These are phyloP conservation scores for Daptonema setosum DNA, from an alignment of 2,888 invertebrate species.

Conservation along the genomic window DNA sequence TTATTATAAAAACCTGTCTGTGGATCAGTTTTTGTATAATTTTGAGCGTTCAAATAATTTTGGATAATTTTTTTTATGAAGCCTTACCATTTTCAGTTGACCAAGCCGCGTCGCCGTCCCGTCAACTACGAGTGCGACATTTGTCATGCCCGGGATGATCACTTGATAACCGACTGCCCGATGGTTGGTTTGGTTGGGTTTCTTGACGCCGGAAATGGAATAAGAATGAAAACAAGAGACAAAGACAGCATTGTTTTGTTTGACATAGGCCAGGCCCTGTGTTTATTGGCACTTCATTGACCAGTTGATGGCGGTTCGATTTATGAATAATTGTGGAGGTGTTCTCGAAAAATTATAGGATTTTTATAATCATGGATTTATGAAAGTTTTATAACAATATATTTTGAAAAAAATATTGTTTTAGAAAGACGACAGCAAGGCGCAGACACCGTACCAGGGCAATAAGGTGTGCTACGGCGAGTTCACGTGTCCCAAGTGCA, in stretches of 20 bases:
- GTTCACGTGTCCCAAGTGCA: slow-evolving; percentile 17
- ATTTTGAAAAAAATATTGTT: slow-evolving; percentile 4
- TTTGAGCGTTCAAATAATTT: no score
- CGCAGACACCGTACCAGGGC: slow-evolving; percentile 26
- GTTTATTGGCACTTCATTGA: no score
- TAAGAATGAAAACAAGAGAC: no score
- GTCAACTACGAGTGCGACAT: slow-evolving; percentile 24
- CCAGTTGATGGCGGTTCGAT: no score
- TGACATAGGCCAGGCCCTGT: no score
- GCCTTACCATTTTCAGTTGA: background rate
- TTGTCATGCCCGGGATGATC: slow-evolving; percentile 19
- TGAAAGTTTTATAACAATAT: background rate
- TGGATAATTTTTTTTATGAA: background rate
- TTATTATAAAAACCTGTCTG: no score
- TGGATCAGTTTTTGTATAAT: no score
- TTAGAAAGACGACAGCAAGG: slow-evolving; percentile 23
- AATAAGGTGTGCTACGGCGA: slow-evolving; percentile 25
- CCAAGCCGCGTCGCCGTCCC: slow-evolving; percentile 12
- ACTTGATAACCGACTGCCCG: slow-evolving; percentile 24
- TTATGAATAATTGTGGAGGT: no score
- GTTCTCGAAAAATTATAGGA: background rate
- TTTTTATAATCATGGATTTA: background rate
- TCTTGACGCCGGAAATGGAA: no score
- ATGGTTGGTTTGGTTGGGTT: slow-evolving; percentile 9
- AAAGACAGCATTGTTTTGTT: no score